Conservation (phyloP, 1,140 invertebrate species). For the Amyelois transitella region DNA sequence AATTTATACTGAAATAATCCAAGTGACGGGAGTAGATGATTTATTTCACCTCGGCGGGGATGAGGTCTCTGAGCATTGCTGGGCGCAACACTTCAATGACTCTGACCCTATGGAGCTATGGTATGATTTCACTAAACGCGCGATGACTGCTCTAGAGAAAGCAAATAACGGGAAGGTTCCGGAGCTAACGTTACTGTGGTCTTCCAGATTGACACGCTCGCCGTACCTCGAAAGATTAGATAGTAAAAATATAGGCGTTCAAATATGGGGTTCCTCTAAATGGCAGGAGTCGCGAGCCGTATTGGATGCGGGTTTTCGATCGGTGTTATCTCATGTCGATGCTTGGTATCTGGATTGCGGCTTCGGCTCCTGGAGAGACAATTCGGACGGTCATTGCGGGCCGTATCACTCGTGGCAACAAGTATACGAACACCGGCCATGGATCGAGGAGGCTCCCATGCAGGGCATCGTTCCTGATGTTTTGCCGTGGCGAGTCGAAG, state of each 20-base stretch:
- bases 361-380: slow-evolving; percentile 85
- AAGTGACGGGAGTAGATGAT: slow-evolving; percentile 79
- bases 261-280: slow-evolving; percentile 85
- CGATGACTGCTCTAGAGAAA: slow-evolving; percentile 76
- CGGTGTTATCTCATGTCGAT: slow-evolving; percentile 89
- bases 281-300: slow-evolving; percentile 85
- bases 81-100: slow-evolving; percentile 83
- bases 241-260: slow-evolving; percentile 72
- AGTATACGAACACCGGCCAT: slow-evolving; percentile 87
- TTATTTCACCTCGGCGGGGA: slow-evolving; percentile 89
- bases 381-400: slow-evolving; percentile 81
- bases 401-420: slow-evolving; percentile 89
- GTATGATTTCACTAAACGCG: slow-evolving; percentile 83
- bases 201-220: slow-evolving; percentile 83
- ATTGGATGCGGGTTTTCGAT: slow-evolving; percentile 81
- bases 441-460: slow-evolving; percentile 71
- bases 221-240: slow-evolving; percentile 81
- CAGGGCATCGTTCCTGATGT: slow-evolving; percentile 80
- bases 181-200: slow-evolving; percentile 83
- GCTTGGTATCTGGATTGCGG: slow-evolving; percentile 91
- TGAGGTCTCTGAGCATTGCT: slow-evolving; percentile 82
- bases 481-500: slow-evolving; percentile 82
- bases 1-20: slow-evolving; percentile 80
- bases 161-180: slow-evolving; percentile 80
- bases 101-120: slow-evolving; percentile 84